These are phyloP conservation scores for Diaprepes abbreviatus DNA, from an alignment of 2,888 invertebrate species.

Conservation along the genomic window DNA sequence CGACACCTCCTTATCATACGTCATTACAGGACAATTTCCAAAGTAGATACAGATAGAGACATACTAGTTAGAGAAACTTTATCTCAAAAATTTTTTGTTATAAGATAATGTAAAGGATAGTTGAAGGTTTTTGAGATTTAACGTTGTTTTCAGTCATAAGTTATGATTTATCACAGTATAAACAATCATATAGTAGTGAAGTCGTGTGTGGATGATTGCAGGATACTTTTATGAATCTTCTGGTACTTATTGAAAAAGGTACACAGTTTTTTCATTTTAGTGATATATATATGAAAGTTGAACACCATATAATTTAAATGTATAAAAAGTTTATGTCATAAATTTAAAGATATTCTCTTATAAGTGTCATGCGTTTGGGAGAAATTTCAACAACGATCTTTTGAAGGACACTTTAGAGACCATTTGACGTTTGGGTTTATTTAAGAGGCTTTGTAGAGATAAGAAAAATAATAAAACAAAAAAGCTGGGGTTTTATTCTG, in stretches of 20 bases:
- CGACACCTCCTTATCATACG: slow-evolving; percentile 53
- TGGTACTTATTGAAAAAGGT: background rate
- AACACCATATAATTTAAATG: background rate
- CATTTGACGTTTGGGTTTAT: slow-evolving; percentile 14
- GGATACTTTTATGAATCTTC: slow-evolving; percentile 7
- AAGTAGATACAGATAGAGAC: slow-evolving; percentile 23
- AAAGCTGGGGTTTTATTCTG: background rate
- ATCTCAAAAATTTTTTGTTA: background rate
- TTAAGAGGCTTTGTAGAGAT: background rate
- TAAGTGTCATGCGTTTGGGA: slow-evolving; percentile 33
- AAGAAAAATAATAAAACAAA: background rate
- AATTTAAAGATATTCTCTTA: slow-evolving; percentile 12
- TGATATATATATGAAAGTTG: too few relatives aligned
- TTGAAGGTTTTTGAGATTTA: background rate
- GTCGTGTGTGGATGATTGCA: background rate
- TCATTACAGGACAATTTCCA: slow-evolving; percentile 23
- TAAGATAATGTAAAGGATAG: background rate
- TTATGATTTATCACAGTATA: background rate
- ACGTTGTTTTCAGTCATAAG: slow-evolving; percentile 6
- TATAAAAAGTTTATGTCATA: background rate
- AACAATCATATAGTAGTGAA: slow-evolving; percentile 8
- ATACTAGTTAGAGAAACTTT: slow-evolving; percentile 10
- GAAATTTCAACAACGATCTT: slow-evolving; percentile 30
- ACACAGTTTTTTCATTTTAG: background rate
- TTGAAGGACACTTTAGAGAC: slow-evolving; percentile 10